These are phyloP conservation scores for Calycopis cecrops DNA, from an alignment of 1,140 invertebrate genomes.

Conservation along the genomic window DNA sequence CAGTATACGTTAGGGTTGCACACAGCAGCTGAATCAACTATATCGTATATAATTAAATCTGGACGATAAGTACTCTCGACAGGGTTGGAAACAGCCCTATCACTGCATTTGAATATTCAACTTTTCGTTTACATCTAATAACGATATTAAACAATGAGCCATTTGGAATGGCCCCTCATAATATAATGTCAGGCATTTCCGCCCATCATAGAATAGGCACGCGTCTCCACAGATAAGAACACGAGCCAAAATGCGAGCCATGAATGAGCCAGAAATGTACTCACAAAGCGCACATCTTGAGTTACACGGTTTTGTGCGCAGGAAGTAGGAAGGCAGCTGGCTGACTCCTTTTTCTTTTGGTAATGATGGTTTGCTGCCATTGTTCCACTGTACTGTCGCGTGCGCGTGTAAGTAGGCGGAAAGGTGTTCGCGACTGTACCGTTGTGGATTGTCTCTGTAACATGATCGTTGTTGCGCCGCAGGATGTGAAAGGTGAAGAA, in stretches of 20 bases:
- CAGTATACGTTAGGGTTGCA: no score
- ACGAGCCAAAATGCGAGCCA: slow-evolving; percentile 67
- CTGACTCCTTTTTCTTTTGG: slow-evolving; percentile 61
- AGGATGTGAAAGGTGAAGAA: slow-evolving; percentile 46
- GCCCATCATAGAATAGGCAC: slow-evolving; percentile 31
- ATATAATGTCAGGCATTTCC: slow-evolving; percentile 31
- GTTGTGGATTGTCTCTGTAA: slow-evolving; percentile 17
- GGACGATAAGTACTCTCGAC: no score
- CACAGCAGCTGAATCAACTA: no score
- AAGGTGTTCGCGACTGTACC: slow-evolving; percentile 51
- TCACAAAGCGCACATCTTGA: slow-evolving; percentile 58
- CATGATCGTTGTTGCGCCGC: slow-evolving; percentile 57
- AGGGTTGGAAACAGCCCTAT: no score
- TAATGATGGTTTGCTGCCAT: slow-evolving; percentile 70
- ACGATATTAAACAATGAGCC: background rate
- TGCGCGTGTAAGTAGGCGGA: slow-evolving; percentile 63
- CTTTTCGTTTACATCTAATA: slow-evolving; percentile 2
- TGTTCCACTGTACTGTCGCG: slow-evolving; percentile 66
- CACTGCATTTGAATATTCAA: no score
- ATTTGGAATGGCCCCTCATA: slow-evolving; percentile 19
- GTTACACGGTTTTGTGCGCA: slow-evolving; percentile 64
- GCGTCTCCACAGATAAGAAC: slow-evolving; percentile 59
- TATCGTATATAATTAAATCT: no score
- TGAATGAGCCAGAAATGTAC: slow-evolving; percentile 68
- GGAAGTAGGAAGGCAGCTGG: slow-evolving; percentile 71